Conservation (phyloP, 2,113 vertebrate species). For the Phyllopteryx taeniolatus region DNA sequence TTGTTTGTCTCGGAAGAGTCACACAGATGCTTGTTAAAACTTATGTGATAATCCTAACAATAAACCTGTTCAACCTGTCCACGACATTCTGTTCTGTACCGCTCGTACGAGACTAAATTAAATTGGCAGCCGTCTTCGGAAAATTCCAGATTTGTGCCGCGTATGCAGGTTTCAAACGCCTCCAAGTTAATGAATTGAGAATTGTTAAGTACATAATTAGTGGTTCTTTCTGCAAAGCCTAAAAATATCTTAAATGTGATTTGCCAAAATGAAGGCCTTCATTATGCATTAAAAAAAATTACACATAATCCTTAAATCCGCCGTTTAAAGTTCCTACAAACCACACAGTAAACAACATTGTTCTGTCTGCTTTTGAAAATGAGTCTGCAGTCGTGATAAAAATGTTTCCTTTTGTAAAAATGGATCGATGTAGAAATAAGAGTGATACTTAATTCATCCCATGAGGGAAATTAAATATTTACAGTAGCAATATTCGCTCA, state of each 20-base stretch:
- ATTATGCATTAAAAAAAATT: background rate
- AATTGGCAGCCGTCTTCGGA: background rate
- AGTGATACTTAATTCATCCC: too few relatives aligned
- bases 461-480: background rate
- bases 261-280: background rate
- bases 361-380: background rate
- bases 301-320: background rate
- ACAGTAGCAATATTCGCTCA: background rate
- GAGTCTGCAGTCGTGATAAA: background rate
- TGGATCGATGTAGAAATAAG: background rate
- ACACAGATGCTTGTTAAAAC: background rate
- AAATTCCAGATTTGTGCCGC: background rate
- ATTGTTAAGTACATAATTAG: background rate
- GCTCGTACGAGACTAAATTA: background rate
- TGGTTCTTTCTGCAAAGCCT: background rate
- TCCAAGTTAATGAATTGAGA: background rate
- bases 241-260: background rate
- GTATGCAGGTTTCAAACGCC: too few relatives aligned
- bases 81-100: background rate
- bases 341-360: background rate
- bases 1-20: background rate
- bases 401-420: background rate
- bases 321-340: background rate
- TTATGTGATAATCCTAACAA: background rate
- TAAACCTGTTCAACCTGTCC: background rate